These are phyloP conservation scores for Amia ocellicauda DNA, from an alignment of 2,113 vertebrate species.

Conservation along the genomic window DNA sequence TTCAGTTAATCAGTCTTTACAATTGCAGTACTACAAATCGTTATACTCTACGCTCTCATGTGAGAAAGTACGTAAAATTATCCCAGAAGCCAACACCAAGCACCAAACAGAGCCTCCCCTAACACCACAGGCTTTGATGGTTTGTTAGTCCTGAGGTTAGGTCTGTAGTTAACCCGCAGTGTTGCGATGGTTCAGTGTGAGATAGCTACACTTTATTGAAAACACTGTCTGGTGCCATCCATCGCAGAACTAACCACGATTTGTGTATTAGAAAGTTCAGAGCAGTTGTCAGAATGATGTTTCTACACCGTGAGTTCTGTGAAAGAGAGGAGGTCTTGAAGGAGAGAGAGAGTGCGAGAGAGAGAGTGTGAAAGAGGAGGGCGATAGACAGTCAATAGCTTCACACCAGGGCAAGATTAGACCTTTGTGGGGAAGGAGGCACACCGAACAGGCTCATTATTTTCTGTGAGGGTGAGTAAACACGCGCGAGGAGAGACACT, in stretches of 20 bases:
- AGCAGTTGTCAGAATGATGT: not conserved
- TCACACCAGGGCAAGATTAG: not conserved
- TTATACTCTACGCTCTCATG: too few relatives aligned
- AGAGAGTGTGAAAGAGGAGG: not conserved
- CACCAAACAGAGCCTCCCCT: too few relatives aligned
- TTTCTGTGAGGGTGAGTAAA: not conserved
- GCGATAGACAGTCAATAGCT: not conserved
- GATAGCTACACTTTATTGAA: not conserved
- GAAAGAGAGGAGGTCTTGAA: not conserved
- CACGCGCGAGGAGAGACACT: not conserved
- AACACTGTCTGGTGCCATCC: not conserved
- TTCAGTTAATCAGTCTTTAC: too few relatives aligned
- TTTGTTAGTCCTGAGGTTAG: too few relatives aligned
- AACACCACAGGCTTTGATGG: too few relatives aligned
- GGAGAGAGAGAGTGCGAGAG: slow-evolving; percentile 5
- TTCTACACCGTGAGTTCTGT: not conserved
- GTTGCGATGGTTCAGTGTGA: too few relatives aligned
- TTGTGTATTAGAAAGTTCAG: not conserved
- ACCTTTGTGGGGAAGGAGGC: not conserved
- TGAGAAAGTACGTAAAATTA: too few relatives aligned
- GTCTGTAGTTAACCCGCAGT: too few relatives aligned
- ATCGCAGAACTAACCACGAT: not conserved
- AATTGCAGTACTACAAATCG: too few relatives aligned
- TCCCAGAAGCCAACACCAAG: too few relatives aligned
- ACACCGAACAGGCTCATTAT: not conserved